These are phyloP conservation scores for Calidris pugnax DNA, from an alignment of 2,113 vertebrate genomes.

Conservation along the genomic window DNA sequence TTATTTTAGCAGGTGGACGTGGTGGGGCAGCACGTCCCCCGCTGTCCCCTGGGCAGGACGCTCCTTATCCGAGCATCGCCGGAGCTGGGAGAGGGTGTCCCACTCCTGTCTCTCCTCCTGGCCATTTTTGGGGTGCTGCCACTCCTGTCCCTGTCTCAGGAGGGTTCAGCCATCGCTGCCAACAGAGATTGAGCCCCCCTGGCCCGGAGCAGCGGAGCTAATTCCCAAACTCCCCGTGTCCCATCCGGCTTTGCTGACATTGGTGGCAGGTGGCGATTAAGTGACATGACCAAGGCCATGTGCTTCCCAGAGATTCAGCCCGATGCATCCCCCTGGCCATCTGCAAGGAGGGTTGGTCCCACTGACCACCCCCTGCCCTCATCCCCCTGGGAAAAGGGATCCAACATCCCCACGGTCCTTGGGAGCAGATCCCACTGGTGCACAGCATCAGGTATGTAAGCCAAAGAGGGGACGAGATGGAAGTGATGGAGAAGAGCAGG, in stretches of 20 bases:
- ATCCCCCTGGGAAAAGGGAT: neutral
- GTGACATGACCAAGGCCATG: neutral
- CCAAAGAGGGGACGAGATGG: rapidly evolving
- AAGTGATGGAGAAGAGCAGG: neutral
- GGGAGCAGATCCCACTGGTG: rapidly evolving
- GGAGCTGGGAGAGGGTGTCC: neutral
- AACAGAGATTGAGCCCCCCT: neutral
- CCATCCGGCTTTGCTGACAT: rapidly evolving
- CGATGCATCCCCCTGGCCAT: rapidly evolving
- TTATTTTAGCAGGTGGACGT: conserved; percentile 35
- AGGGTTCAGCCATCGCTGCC: neutral
- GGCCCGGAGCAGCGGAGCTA: neutral
- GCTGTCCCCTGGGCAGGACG: neutral
- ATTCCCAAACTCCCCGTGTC: neutral
- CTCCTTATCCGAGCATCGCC: neutral
- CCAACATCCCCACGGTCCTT: rapidly evolving
- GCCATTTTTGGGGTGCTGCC: neutral
- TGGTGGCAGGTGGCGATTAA: rapidly evolving
- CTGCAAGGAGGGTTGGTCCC: neutral
- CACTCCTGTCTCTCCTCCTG: rapidly evolving
- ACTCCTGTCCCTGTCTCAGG: neutral
- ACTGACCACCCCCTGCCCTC: rapidly evolving
- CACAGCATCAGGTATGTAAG: no score
- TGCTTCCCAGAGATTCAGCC: rapidly evolving
- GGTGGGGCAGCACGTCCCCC: neutral